Conservation (phyloP, 2,797 vertebrate genomes). For the Picus viridis region DNA sequence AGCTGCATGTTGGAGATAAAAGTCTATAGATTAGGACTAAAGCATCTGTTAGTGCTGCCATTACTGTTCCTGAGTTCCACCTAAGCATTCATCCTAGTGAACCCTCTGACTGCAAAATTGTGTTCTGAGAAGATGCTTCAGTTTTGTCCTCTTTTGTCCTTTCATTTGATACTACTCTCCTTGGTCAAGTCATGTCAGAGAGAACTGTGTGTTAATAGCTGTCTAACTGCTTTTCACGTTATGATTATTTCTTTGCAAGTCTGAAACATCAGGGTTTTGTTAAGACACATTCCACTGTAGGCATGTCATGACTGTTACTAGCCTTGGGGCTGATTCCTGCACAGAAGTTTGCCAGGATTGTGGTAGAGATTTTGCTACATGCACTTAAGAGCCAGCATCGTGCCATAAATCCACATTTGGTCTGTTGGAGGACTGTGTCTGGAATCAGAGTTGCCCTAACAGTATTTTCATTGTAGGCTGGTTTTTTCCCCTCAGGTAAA, state of each 20-base stretch:
- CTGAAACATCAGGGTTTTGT: background rate
- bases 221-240: background rate
- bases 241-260: background rate
- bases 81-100: background rate
- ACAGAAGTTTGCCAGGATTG: background rate
- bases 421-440: background rate
- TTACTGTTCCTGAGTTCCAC: background rate
- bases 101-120: background rate
- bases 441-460: background rate
- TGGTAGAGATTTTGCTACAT: background rate
- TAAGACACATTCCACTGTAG: constrained; percentile 38
- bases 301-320: constrained; percentile 40
- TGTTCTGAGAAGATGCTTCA: background rate
- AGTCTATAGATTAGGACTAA: background rate
- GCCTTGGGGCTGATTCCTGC: constrained; percentile 11
- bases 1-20: background rate
- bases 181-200: background rate
- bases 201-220: background rate
- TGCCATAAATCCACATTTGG: background rate
- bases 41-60: background rate
- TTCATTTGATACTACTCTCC: background rate
- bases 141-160: background rate
- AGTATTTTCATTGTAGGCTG: background rate
- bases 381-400: background rate
- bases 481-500: background rate